Percentiles rank a stretch among this genome's conserved stretches.
These are phyloP conservation scores for Mystacides longicornis DNA, from an alignment of 2,888 invertebrate genomes.

Conservation along the genomic window DNA sequence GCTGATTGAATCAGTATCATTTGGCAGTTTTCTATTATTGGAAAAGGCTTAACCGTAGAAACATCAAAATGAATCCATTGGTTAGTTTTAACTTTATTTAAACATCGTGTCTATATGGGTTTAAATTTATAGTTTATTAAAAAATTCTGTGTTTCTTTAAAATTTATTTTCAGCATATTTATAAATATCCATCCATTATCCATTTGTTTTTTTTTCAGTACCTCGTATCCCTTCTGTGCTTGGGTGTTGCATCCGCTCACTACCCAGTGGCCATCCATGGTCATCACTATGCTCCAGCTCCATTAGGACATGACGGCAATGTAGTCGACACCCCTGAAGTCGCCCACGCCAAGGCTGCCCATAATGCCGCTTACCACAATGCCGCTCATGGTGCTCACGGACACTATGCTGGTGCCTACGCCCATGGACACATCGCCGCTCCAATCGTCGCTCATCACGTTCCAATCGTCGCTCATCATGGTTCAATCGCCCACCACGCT, in stretches of 20 bases:
- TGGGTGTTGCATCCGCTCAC: conserved; percentile 7
- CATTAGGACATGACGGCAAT: conserved; percentile 49
- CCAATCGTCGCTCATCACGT: conserved; percentile 36
- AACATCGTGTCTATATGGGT: not conserved
- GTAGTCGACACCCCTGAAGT: conserved; percentile 58
- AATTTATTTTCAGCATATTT: too few species aligned
- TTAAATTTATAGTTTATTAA: not conserved
- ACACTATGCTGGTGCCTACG: conserved; percentile 4
- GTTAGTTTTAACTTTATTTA: not conserved
- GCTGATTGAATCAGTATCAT: not conserved
- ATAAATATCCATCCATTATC: too few species aligned
- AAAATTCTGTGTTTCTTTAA: not conserved
- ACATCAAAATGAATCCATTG: not conserved
- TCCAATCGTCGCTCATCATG: conserved; percentile 49
- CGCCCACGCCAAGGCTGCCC: conserved; percentile 52
- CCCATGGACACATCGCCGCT: not conserved
- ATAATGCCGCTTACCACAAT: conserved; percentile 33
- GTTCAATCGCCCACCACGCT: conserved; percentile 27
- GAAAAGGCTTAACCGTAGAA: not conserved
- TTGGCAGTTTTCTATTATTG: not conserved
- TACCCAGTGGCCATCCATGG: conserved; percentile 26
- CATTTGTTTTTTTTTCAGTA: conserved; percentile 9
- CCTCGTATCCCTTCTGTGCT: conserved; percentile 16
- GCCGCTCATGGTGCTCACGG: conserved; percentile 18
- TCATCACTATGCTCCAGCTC: conserved; percentile 48